phyloP scores from a whole-genome alignment of 2,113 vertebrate genomes.

The Trachemys scripta region DNA sequence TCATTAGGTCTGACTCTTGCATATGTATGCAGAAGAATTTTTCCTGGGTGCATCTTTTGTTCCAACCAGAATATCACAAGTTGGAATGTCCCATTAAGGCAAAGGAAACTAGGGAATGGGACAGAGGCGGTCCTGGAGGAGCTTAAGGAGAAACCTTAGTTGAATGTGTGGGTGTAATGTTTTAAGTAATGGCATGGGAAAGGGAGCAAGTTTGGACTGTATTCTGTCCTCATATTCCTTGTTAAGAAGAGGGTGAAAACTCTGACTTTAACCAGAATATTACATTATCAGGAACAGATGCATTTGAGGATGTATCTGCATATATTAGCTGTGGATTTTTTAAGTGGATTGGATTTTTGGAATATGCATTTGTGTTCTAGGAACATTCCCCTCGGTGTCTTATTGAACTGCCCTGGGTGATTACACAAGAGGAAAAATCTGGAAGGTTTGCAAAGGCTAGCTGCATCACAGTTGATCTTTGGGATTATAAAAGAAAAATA shows the following conservation, averaged over 20 bases:
- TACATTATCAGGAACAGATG: neutral
- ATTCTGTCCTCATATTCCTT: neutral
- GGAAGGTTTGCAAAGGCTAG: neutral
- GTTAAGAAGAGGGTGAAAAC: neutral
- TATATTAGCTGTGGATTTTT: neutral
- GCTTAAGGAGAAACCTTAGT: neutral
- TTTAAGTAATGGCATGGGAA: neutral
- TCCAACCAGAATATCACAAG: neutral
- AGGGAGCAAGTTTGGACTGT: neutral
- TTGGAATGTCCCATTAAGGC: neutral
- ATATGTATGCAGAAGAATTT: neutral
- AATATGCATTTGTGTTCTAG: neutral
- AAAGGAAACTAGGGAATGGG: neutral
- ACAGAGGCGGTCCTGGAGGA: neutral
- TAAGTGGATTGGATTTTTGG: neutral
- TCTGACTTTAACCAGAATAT: neutral
- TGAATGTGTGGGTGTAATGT: neutral
- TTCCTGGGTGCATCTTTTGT: neutral
- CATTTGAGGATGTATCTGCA: neutral
- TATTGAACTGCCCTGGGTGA: neutral
- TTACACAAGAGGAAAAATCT: neutral
- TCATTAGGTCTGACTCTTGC: neutral
- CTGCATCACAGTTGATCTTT: neutral
- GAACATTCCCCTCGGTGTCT: neutral
- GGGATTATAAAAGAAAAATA: neutral